Percentiles rank a stretch among this genome's conserved stretches.
phyloP scores from a whole-genome alignment of 2,888 invertebrate genomes.

The Adelphocoris suturalis region DNA sequence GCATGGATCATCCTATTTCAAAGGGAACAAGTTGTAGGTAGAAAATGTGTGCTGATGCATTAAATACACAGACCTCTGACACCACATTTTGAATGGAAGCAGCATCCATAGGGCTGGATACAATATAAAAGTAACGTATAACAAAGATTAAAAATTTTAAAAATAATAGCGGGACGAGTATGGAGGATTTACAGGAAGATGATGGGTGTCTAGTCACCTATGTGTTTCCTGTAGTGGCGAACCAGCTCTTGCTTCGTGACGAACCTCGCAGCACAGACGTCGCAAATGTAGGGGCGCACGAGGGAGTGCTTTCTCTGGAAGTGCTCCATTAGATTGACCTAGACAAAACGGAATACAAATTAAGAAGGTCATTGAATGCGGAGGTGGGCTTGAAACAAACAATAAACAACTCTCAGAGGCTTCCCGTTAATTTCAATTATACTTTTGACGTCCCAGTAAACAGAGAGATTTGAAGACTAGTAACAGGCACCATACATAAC shows the following conservation, averaged over 20 bases:
- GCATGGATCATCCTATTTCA: too few relatives aligned
- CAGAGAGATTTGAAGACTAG: too few relatives aligned
- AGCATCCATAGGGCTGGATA: background rate
- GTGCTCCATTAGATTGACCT: conserved; percentile 75
- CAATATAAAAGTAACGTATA: background rate
- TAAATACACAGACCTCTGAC: too few relatives aligned
- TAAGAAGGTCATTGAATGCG: background rate
- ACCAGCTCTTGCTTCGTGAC: conserved; percentile 75
- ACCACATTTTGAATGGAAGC: too few relatives aligned
- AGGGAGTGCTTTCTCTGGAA: conserved; percentile 74
- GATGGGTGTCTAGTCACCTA: conserved; percentile 71
- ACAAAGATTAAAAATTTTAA: background rate
- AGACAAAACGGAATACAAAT: background rate
- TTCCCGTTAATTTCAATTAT: too few relatives aligned
- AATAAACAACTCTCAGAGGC: too few relatives aligned
- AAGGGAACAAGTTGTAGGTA: too few relatives aligned
- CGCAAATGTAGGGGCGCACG: conserved; percentile 74
- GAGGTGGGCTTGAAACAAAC: too few relatives aligned
- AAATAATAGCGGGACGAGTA: background rate
- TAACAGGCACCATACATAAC: too few relatives aligned
- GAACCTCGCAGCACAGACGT: conserved; percentile 74
- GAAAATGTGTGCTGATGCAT: too few relatives aligned
- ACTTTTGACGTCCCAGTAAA: too few relatives aligned
- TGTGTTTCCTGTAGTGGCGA: conserved; percentile 74
- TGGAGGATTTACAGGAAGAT: background rate